A percentile compares a stretch with the other conserved stretches of the same genome.
Evolutionary conservation across 2,113 vertebrate species (phyloP).

Genomic region (Megaceryle torquata): DNA sequence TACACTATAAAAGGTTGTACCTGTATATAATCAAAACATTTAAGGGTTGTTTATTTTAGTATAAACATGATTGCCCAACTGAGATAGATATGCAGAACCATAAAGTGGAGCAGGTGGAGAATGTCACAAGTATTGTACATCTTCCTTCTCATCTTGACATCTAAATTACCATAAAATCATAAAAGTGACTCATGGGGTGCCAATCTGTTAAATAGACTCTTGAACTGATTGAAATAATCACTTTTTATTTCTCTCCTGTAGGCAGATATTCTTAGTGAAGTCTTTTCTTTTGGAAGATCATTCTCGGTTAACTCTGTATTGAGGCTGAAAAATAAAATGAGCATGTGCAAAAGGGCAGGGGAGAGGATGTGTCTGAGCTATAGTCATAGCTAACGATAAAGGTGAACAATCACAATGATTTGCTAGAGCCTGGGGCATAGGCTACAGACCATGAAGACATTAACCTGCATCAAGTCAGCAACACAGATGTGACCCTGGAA

Average conservation of each 20-base stretch:
- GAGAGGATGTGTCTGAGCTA: not conserved
- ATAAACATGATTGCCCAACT: not conserved
- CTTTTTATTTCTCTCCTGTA: slow-evolving; percentile 20
- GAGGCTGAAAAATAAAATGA: not conserved
- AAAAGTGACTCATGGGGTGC: slow-evolving; percentile 39
- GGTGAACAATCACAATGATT: not conserved
- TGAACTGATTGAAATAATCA: slow-evolving; percentile 66
- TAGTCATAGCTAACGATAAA: not conserved
- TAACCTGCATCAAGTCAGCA: slow-evolving; percentile 8
- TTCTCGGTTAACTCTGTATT: not conserved
- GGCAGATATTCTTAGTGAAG: not conserved
- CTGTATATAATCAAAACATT: slow-evolving; percentile 6
- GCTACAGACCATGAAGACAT: not conserved
- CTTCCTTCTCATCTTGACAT: slow-evolving; percentile 29
- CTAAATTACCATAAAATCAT: slow-evolving; percentile 47
- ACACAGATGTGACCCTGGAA: not conserved
- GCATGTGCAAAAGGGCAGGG: not conserved
- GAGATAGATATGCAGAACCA: not conserved
- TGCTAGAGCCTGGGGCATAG: not conserved
- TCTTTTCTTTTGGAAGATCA: slow-evolving; percentile 9
- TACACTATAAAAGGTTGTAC: not conserved
- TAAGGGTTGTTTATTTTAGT: slow-evolving; percentile 29
- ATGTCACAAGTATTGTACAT: slow-evolving; percentile 15
- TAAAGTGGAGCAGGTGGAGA: slow-evolving; percentile 51
- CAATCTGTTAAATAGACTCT: slow-evolving; percentile 57